Evolutionary conservation across 1,140 invertebrate genomes (phyloP).

Genomic region (Odontomachus brunneus): DNA sequence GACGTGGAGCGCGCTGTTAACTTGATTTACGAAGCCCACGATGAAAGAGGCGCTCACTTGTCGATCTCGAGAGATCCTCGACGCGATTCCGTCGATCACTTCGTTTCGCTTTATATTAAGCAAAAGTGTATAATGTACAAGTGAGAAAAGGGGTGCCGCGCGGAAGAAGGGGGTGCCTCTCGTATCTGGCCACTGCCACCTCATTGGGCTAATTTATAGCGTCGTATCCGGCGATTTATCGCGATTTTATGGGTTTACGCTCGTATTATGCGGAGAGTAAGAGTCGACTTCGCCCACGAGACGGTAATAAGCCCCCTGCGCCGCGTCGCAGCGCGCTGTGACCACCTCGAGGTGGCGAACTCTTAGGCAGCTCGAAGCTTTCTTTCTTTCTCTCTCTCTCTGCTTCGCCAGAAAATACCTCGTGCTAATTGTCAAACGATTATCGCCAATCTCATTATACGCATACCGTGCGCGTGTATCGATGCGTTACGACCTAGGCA

Average conservation of each 20-base stretch:
- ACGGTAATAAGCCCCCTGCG: conserved; percentile 62
- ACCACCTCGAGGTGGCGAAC: too few species aligned
- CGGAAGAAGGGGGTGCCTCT: background rate
- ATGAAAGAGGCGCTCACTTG: conserved; percentile 13
- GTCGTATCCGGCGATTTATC: conserved; percentile 64
- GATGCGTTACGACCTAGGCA: conserved; percentile 51
- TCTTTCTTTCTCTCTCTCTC: background rate
- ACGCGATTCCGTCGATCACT: conserved; percentile 8
- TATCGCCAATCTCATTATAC: conserved; percentile 83
- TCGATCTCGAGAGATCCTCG: conserved; percentile 9
- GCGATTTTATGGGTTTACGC: conserved; percentile 64
- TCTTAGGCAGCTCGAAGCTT: too few species aligned
- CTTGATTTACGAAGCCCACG: conserved; percentile 13
- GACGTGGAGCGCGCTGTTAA: background rate
- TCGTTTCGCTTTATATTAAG: conserved; percentile 63
- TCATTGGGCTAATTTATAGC: conserved; percentile 69
- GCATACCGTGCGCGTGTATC: conserved; percentile 81
- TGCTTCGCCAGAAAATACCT: conserved; percentile 66
- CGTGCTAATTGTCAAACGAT: conserved; percentile 81
- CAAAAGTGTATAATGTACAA: conserved; percentile 62
- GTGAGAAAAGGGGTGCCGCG: conserved; percentile 3
- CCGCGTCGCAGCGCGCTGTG: conserved; percentile 26
- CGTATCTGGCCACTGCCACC: conserved; percentile 55
- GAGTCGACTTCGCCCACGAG: conserved; percentile 76
- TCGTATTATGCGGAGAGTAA: conserved; percentile 63